These are phyloP conservation scores for Muntiacus reevesi DNA, from an alignment of 2,113 vertebrate genomes.

Conservation along the genomic window DNA sequence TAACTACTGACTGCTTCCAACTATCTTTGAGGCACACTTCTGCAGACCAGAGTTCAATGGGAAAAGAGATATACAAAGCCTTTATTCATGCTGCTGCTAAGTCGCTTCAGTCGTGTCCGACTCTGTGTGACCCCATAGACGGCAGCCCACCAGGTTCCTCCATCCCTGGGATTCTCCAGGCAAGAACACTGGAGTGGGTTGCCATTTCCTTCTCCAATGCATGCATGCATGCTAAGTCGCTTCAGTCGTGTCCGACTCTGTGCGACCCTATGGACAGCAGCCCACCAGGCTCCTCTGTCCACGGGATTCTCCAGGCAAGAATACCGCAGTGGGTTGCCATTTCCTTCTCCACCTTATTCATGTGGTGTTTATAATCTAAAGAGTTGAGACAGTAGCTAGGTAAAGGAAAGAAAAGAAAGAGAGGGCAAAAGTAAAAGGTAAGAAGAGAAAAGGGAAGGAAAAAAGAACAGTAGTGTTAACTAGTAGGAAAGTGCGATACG, in stretches of 20 bases:
- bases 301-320: not conserved
- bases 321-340: not conserved
- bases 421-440: not conserved
- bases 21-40: not conserved
- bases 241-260: not conserved
- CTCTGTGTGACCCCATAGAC: not conserved
- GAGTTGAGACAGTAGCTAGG: not conserved
- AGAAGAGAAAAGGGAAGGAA: not conserved
- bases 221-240: not conserved
- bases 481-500: not conserved
- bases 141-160: not conserved
- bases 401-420: not conserved
- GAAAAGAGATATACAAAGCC: not conserved
- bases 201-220: not conserved
- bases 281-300: not conserved
- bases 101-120: accelerated
- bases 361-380: not conserved
- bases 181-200: not conserved
- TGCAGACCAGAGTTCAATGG: not conserved
- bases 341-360: not conserved
- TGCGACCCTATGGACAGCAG: not conserved
- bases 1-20: not conserved
- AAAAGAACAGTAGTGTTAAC: not conserved
- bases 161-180: not conserved
- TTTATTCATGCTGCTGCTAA: not conserved